A percentile compares a stretch with the other conserved stretches of the same genome.
phyloP scores from a whole-genome alignment of 2,888 invertebrate genomes.

The Plebejus anna region DNA sequence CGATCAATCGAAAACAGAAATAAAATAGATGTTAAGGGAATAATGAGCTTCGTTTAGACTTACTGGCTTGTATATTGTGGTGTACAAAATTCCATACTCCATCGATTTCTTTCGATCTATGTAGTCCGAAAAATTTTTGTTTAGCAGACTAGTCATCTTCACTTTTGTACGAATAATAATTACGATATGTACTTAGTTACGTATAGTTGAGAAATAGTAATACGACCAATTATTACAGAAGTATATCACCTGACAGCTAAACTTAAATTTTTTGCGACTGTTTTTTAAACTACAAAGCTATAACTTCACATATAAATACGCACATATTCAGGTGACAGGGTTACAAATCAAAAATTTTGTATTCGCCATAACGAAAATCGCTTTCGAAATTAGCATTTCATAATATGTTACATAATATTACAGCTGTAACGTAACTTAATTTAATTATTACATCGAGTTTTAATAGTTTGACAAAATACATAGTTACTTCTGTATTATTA shows the following conservation, averaged over 20 bases:
- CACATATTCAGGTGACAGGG: constrained; percentile 76
- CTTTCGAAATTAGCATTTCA: constrained; percentile 36
- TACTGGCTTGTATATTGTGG: constrained; percentile 74
- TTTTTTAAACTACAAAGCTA: constrained; percentile 8
- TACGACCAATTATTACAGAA: not conserved
- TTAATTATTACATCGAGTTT: not conserved
- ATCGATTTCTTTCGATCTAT: constrained; percentile 46
- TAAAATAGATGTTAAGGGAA: constrained; percentile 74
- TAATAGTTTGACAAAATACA: not conserved
- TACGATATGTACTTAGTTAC: not conserved
- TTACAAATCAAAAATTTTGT: constrained; percentile 54
- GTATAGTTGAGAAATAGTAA: not conserved
- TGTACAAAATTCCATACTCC: constrained; percentile 55
- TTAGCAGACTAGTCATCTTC: not conserved
- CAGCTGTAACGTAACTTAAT: not conserved
- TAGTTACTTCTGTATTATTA: not conserved
- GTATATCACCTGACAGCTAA: not conserved
- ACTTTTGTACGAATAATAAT: not conserved
- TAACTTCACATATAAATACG: constrained; percentile 51
- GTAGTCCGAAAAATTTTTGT: constrained; percentile 20
- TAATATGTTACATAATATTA: not conserved
- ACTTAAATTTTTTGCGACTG: not conserved
- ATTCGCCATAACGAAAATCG: constrained; percentile 63
- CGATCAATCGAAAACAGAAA: constrained; percentile 41
- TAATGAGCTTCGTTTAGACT: constrained; percentile 77